Base-by-base conservation (phyloP, 2,797 vertebrate genomes). In the Emydoidea blandingii region DNA sequence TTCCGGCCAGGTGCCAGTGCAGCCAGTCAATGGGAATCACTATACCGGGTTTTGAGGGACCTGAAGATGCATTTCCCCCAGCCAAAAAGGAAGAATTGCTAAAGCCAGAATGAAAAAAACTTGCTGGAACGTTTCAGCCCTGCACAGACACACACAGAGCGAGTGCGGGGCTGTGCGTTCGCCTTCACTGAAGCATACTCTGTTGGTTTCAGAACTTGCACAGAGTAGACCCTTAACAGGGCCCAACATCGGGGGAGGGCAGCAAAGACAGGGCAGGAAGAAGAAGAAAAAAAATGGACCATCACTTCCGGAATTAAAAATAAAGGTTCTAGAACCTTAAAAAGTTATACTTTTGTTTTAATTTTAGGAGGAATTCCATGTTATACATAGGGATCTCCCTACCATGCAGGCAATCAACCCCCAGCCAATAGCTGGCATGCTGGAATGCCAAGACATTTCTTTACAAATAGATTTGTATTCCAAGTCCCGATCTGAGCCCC, bases 121-220 rank as follows among this genome's bases (percentile, higher is more conserved):
- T 1, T 0, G 6, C 62, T 83, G 88, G 12, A 79, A 83, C 0
- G 0, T 1, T 23, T 31, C 44, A 85, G 0, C 18, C 81, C 83
- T 83, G 16, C 21, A 1, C 5, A 78, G 82, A 72, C 3, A 0
- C 18, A 5, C 11, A 80, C 2, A 0, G 0, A 0, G 49, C 1
- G 3, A 72, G 37, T 44, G 25, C 52, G 68, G 34, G 54, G 1
- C 3, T 31, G 44, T 41, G 34, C 15, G 65, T 53, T 12, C 1
- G 34, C 31, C n/a, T 27, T 57, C 44, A 76, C 19, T 34, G 53
- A 50, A 31, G 44, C 21, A 5, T 3, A 47, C 41, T 5, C 74
- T 49, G 74, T 0, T 0, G 91, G 10, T 25, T 47, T 27, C 37
- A 59, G 18, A 29, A 18, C 23, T 50, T 31, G 56, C 81, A 9